Conservation (phyloP, 2,888 invertebrate species). For the Meiosimyza decipiens region DNA sequence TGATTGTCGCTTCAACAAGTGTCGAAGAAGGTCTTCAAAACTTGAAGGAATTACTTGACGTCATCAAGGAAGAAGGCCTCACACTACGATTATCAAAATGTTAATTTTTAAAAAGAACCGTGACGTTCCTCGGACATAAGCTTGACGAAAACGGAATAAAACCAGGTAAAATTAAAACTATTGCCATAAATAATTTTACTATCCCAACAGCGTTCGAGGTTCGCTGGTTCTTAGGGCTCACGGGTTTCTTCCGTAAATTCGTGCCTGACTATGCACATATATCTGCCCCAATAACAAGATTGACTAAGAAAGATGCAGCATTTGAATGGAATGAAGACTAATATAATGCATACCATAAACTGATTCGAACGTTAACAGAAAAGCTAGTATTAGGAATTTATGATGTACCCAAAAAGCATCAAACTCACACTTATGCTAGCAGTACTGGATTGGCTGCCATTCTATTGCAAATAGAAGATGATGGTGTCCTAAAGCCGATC, state of each 20-base stretch:
- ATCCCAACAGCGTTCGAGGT: slow-evolving; percentile 48
- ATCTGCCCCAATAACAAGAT: slow-evolving; percentile 47
- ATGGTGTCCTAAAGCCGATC: neutral
- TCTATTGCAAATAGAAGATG: slow-evolving; percentile 24
- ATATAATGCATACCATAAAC: neutral
- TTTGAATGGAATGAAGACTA: neutral
- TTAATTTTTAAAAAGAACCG: neutral
- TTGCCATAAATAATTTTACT: slow-evolving; percentile 46
- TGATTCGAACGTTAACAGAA: slow-evolving; percentile 14
- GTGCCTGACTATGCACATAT: slow-evolving; percentile 43
- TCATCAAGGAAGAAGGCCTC: slow-evolving; percentile 26
- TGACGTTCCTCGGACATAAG: slow-evolving; percentile 10
- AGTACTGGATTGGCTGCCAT: slow-evolving; percentile 32
- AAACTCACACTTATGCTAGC: slow-evolving; percentile 35
- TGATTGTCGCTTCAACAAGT: slow-evolving; percentile 18
- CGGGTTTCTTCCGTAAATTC: slow-evolving; percentile 43
- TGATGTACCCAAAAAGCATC: slow-evolving; percentile 33
- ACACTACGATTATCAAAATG: slow-evolving; percentile 29
- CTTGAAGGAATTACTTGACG: slow-evolving; percentile 27
- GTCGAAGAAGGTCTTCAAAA: slow-evolving; percentile 29
- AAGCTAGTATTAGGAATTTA: slow-evolving; percentile 33
- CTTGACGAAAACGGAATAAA: neutral
- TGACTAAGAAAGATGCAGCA: slow-evolving; percentile 32
- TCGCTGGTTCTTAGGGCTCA: slow-evolving; percentile 53
- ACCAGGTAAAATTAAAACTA: slow-evolving; percentile 41